phyloP scores from a whole-genome alignment of 1,140 invertebrate genomes.

The Achroia grisella region DNA sequence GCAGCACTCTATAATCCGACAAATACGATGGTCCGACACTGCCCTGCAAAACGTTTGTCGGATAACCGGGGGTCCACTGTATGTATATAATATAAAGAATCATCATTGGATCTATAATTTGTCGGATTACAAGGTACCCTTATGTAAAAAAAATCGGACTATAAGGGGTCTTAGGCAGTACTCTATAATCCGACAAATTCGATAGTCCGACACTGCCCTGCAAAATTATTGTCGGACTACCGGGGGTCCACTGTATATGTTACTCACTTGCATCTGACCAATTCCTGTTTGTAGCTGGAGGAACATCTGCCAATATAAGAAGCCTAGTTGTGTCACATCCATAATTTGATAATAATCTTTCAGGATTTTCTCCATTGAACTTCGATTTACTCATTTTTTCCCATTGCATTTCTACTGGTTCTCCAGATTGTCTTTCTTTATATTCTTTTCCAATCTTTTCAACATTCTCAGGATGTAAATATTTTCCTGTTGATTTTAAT shows the following conservation, averaged over 20 bases:
- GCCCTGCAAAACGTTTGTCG: no score
- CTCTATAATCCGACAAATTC: no score
- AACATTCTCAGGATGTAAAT: conserved; percentile 84
- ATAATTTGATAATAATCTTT: conserved; percentile 84
- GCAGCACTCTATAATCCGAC: no score
- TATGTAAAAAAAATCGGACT: no score
- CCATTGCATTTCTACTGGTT: conserved; percentile 83
- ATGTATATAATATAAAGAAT: no score
- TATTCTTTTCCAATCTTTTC: conserved; percentile 74
- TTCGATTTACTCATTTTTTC: conserved; percentile 99
- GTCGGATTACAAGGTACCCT: no score
- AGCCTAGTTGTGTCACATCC: conserved; percentile 93
- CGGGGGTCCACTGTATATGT: no score
- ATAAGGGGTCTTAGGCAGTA: no score
- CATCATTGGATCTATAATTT: no score
- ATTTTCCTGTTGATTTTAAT: conserved; percentile 84
- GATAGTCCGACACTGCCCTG: neutral
- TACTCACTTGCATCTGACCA: conserved; percentile 87
- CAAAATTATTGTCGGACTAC: neutral
- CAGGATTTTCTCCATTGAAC: conserved; percentile 96
- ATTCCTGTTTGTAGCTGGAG: conserved; percentile 87
- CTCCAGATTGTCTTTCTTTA: conserved; percentile 78
- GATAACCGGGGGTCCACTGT: no score
- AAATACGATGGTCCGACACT: no score
- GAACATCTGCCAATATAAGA: conserved; percentile 88